A percentile compares a stretch with the other conserved stretches of the same genome.
Evolutionary conservation across 2,797 vertebrate genomes (phyloP).

Genomic region (Ciconia nigra): DNA sequence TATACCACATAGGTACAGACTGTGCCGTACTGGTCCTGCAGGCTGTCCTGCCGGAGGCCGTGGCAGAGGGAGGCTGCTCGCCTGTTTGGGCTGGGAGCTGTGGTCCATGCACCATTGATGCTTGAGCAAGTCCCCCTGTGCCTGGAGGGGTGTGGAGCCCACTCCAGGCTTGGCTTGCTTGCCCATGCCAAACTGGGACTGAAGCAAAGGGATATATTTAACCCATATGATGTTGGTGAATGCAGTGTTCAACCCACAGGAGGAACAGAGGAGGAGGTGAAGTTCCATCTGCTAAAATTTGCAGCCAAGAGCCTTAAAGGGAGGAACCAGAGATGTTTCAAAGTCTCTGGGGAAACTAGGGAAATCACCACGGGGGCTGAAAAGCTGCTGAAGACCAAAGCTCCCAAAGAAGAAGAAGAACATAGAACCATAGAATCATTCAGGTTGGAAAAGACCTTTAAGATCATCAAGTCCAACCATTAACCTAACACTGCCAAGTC

Average conservation of each 20-base stretch:
- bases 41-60: accelerated
- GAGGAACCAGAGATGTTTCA: neutral
- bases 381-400: neutral
- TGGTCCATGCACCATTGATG: neutral
- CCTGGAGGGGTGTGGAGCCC: neutral
- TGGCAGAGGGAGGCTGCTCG: neutral
- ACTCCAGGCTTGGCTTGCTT: neutral
- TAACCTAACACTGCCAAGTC: neutral
- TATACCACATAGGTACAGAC: neutral
- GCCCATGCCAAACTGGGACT: neutral
- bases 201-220: neutral
- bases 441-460: neutral
- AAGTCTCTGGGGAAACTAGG: neutral
- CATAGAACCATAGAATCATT: neutral
- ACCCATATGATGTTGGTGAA: neutral
- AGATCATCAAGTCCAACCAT: neutral
- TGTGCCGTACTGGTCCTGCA: neutral
- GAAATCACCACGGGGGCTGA: neutral
- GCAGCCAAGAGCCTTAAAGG: neutral
- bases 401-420: neutral
- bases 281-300: neutral
- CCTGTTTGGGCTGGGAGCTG: neutral
- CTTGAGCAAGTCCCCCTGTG: neutral
- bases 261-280: conserved; percentile 1
- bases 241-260: neutral